These are phyloP conservation scores for Caradrina kadenii DNA, from an alignment of 2,888 invertebrate species.

Conservation along the genomic window DNA sequence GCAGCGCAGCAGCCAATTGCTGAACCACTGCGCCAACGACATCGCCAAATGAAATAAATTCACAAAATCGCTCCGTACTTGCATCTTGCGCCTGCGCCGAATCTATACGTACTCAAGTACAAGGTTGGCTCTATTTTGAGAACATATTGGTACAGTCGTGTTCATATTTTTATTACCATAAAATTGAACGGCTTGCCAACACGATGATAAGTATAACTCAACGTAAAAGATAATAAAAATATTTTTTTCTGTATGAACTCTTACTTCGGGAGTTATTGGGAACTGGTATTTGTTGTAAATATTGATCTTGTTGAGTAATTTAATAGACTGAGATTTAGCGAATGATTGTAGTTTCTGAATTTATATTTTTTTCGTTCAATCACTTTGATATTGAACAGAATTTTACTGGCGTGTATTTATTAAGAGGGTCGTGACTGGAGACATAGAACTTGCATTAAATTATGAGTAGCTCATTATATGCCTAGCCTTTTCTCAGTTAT, in stretches of 20 bases:
- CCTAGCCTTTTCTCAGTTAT: no score
- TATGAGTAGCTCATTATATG: no score
- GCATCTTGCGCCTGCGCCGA: slow-evolving; percentile 40
- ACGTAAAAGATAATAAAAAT: slow-evolving; percentile 31
- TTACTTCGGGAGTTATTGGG: slow-evolving; percentile 1
- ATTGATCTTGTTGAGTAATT: slow-evolving; percentile 13
- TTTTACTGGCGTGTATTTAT: slow-evolving; percentile 5
- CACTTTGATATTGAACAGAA: slow-evolving; percentile 26
- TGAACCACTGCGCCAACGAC: no score
- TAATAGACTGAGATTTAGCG: neutral
- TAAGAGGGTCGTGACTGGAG: neutral
- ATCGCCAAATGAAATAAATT: neutral
- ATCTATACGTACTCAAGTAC: slow-evolving; percentile 65
- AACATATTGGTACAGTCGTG: slow-evolving; percentile 62
- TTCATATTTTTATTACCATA: slow-evolving; percentile 56
- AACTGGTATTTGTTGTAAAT: slow-evolving; percentile 8
- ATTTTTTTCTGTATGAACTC: neutral
- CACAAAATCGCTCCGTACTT: neutral
- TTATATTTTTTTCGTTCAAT: slow-evolving; percentile 13
- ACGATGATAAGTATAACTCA: slow-evolving; percentile 12
- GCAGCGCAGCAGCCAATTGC: no score
- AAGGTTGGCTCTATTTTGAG: slow-evolving; percentile 67
- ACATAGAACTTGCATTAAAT: neutral
- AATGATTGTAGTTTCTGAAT: neutral
- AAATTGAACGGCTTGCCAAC: slow-evolving; percentile 42